These are phyloP conservation scores for Equus przewalskii DNA, from an alignment of 2,113 vertebrate genomes.

Conservation along the genomic window DNA sequence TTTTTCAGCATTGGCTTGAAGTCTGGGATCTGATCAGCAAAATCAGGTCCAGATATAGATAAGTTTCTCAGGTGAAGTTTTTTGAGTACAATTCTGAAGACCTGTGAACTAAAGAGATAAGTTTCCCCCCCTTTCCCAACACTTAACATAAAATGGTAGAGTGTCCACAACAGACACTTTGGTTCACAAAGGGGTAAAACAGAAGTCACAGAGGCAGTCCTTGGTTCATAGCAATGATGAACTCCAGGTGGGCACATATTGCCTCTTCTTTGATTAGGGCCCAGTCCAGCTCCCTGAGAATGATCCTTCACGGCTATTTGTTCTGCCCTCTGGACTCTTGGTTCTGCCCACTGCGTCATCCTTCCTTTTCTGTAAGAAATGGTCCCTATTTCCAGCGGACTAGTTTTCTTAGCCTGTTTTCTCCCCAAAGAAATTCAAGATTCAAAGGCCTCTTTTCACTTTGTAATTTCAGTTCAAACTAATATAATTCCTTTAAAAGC, in stretches of 20 bases:
- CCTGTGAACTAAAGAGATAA: neutral
- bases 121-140: neutral
- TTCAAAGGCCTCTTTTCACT: neutral
- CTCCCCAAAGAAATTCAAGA: neutral
- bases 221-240: neutral
- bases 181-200: neutral
- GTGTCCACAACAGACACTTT: neutral
- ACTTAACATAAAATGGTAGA: neutral
- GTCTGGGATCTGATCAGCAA: neutral
- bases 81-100: neutral
- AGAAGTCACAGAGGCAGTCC: neutral
- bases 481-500: slow-evolving; percentile 31
- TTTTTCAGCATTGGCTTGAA: neutral
- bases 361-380: neutral
- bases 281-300: neutral
- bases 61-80: neutral
- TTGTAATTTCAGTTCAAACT: neutral
- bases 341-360: neutral
- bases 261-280: neutral
- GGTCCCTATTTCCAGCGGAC: neutral
- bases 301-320: neutral
- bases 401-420: slow-evolving; percentile 13
- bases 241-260: neutral
- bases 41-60: slow-evolving; percentile 1
- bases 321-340: neutral